phyloP scores from a whole-genome alignment of 1,140 invertebrate species.

The Hypsibius dujardini region DNA sequence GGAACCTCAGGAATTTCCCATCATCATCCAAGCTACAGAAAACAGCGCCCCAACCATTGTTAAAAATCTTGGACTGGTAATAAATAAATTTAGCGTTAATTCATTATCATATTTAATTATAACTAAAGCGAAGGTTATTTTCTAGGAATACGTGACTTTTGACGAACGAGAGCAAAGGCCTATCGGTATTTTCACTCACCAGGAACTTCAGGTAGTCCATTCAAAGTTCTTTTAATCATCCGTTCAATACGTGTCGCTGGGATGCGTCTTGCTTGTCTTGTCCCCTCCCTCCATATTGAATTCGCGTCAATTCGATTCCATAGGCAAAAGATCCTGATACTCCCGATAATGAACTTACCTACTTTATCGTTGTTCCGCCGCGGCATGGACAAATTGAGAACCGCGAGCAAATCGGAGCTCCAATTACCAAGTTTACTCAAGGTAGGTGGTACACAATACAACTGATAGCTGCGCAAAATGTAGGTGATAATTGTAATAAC shows the following conservation, averaged over 20 bases:
- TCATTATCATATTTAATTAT: no score
- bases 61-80: constrained; percentile 27
- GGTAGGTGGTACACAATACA: no score
- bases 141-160: constrained; percentile 26
- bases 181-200: constrained; percentile 28
- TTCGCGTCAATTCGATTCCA: no score
- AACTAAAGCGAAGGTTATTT: no score
- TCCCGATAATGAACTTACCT: constrained; percentile 27
- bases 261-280: no score
- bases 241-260: no score
- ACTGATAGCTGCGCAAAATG: no score
- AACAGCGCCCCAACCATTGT: constrained; percentile 29
- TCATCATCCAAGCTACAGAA: constrained; percentile 28
- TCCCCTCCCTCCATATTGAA: no score
- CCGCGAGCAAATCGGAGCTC: constrained; percentile 20
- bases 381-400: constrained; percentile 29
- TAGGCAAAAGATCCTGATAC: constrained; percentile 30
- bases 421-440: constrained; percentile 29
- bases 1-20: constrained; percentile 27
- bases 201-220: constrained; percentile 22
- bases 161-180: constrained; percentile 20
- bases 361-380: constrained; percentile 27
- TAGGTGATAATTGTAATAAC: no score
- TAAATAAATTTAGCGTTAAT: no score
- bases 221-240: no score